phyloP scores from a whole-genome alignment of 2,113 vertebrate genomes.

The Recurvirostra avosetta region DNA sequence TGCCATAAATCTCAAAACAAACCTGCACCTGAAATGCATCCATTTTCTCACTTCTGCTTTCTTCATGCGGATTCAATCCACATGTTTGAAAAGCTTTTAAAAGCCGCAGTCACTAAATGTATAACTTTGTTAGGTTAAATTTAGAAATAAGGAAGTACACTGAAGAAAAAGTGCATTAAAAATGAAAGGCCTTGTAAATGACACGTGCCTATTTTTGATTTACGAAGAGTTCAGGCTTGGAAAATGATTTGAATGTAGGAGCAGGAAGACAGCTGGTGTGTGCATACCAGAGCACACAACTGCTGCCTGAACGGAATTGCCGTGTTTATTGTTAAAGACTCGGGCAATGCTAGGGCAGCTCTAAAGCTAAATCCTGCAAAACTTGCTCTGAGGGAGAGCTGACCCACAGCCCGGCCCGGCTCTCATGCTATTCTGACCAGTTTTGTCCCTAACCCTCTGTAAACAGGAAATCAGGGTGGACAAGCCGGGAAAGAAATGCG shows the following conservation, averaged over 20 bases:
- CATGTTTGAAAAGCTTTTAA: background rate
- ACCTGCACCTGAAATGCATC: background rate
- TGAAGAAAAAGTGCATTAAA: background rate
- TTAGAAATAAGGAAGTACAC: background rate
- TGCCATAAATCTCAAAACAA: background rate
- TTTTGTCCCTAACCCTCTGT: background rate
- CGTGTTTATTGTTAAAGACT: background rate
- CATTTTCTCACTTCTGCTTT: background rate
- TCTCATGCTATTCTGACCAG: background rate
- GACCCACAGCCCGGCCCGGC: rapidly evolving
- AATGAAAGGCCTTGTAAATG: background rate
- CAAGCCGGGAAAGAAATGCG: background rate
- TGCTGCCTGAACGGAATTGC: background rate
- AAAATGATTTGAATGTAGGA: background rate
- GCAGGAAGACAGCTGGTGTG: background rate
- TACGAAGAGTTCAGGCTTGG: background rate
- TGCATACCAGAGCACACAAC: background rate
- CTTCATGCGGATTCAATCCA: background rate
- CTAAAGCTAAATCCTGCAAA: background rate
- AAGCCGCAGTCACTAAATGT: background rate
- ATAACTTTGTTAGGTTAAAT: background rate
- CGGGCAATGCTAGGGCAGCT: background rate
- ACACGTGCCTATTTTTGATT: background rate
- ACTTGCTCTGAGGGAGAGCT: background rate
- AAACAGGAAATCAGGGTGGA: background rate